A percentile compares a stretch with the other conserved stretches of the same genome.
These are phyloP conservation scores for Pachymerium ferrugineum DNA, from an alignment of 2,888 invertebrate species.

Conservation along the genomic window DNA sequence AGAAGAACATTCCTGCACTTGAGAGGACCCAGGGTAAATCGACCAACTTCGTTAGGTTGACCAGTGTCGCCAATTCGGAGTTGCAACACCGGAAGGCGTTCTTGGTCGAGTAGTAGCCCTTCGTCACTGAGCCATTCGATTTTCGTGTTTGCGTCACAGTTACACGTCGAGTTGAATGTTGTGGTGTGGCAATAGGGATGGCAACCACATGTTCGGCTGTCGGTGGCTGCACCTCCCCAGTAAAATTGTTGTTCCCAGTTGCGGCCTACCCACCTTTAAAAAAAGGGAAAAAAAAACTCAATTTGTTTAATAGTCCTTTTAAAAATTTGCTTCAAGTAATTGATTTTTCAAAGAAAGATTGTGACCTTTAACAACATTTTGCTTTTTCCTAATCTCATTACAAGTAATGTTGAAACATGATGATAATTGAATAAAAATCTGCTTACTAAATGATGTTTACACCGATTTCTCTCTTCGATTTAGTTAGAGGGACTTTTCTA, in stretches of 20 bases:
- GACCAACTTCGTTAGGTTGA: conserved; percentile 40
- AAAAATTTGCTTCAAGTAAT: too few relatives aligned
- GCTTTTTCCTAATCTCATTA: too few relatives aligned
- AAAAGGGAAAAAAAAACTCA: background rate
- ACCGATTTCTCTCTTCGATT: too few relatives aligned
- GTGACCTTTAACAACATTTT: too few relatives aligned
- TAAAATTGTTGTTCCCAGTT: conserved; percentile 40
- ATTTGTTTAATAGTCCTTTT: too few relatives aligned
- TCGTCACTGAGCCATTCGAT: conserved; percentile 40
- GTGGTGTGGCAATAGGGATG: conserved; percentile 41
- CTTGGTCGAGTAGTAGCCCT: conserved; percentile 39
- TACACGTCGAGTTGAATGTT: conserved; percentile 40
- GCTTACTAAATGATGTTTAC: too few relatives aligned
- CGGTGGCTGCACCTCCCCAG: conserved; percentile 42
- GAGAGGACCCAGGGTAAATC: conserved; percentile 40
- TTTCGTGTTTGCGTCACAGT: conserved; percentile 41
- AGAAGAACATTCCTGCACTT: conserved; percentile 38
- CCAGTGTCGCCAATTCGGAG: conserved; percentile 41
- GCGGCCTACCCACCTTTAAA: conserved; percentile 41
- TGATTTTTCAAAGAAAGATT: too few relatives aligned
- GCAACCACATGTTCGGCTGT: conserved; percentile 41
- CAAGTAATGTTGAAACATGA: too few relatives aligned
- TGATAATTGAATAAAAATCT: too few relatives aligned
- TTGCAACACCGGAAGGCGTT: conserved; percentile 40
- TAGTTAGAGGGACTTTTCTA: too few relatives aligned